These are phyloP conservation scores for Linnaemya vulpina DNA, from an alignment of 2,888 invertebrate species.

Conservation along the genomic window DNA sequence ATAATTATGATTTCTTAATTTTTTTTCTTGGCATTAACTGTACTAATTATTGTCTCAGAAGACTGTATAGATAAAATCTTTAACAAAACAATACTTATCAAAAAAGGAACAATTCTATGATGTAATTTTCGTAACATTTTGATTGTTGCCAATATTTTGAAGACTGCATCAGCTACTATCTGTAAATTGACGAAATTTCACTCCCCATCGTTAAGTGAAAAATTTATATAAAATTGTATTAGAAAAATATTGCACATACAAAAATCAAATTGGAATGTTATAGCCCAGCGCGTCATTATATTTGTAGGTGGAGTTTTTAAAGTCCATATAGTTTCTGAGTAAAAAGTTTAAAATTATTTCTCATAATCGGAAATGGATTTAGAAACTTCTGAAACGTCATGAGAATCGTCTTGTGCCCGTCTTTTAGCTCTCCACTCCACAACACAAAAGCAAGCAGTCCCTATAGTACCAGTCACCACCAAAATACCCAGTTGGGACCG, in stretches of 20 bases:
- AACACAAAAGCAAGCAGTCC: conserved; percentile 89
- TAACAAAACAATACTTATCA: conserved; percentile 51
- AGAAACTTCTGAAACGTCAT: conserved; percentile 74
- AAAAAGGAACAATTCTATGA: conserved; percentile 59
- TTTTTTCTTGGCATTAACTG: conserved; percentile 73
- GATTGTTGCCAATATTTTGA: conserved; percentile 27
- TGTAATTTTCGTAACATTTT: conserved; percentile 35
- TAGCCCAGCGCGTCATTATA: conserved; percentile 8
- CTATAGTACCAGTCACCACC: conserved; percentile 87
- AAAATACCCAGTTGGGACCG: conserved; percentile 89
- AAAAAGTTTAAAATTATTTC: conserved; percentile 55
- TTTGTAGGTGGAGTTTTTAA: conserved; percentile 63
- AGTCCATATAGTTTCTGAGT: conserved; percentile 15
- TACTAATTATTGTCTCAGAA: conserved; percentile 80
- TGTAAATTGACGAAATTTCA: conserved; percentile 44
- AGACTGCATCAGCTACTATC: conserved; percentile 5
- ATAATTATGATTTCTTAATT: conserved; percentile 14
- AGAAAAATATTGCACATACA: conserved; percentile 52
- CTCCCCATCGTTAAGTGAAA: conserved; percentile 11
- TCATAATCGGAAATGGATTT: conserved; percentile 60
- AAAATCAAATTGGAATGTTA: conserved; percentile 61
- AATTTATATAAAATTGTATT: conserved; percentile 23
- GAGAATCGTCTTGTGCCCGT: conserved; percentile 76
- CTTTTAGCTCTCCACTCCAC: conserved; percentile 87
- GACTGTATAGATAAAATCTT: conserved; percentile 74